Percentiles rank a stretch among this genome's conserved stretches.
Evolutionary conservation across 2,797 vertebrate genomes (phyloP).

Genomic region (Zalophus californianus): DNA sequence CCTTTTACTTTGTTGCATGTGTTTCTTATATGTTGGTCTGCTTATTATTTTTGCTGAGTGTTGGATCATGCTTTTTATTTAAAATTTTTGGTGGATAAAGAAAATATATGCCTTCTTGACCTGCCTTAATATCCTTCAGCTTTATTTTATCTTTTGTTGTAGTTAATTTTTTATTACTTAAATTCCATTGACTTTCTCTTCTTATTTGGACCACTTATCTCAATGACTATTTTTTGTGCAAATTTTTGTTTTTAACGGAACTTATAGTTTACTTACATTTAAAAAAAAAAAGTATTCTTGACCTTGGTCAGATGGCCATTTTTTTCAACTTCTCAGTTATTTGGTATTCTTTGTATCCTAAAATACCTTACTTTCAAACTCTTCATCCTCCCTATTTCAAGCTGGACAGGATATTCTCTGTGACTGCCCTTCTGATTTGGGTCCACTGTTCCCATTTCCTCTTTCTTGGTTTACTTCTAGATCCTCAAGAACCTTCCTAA

Average conservation of each 20-base stretch:
- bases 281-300: not conserved
- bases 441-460: not conserved
- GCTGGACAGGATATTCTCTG: not conserved
- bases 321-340: not conserved
- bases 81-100: not conserved
- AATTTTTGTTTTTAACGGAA: not conserved
- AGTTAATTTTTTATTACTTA: slow-evolving; percentile 17
- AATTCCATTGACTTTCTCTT: not conserved
- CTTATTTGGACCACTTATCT: not conserved
- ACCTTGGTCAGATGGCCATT: not conserved
- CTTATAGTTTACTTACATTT: not conserved
- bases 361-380: not conserved
- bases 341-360: not conserved
- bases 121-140: not conserved
- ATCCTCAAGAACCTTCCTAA: not conserved
- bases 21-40: not conserved
- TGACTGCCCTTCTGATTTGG: not conserved
- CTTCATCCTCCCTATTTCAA: not conserved
- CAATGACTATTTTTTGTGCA: not conserved
- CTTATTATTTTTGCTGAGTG: not conserved
- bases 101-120: not conserved
- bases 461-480: not conserved
- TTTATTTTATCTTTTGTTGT: not conserved
- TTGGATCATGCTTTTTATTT: not conserved
- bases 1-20: not conserved